These are phyloP conservation scores for Serilophus lunatus DNA, from an alignment of 2,113 vertebrate species.

Conservation along the genomic window DNA sequence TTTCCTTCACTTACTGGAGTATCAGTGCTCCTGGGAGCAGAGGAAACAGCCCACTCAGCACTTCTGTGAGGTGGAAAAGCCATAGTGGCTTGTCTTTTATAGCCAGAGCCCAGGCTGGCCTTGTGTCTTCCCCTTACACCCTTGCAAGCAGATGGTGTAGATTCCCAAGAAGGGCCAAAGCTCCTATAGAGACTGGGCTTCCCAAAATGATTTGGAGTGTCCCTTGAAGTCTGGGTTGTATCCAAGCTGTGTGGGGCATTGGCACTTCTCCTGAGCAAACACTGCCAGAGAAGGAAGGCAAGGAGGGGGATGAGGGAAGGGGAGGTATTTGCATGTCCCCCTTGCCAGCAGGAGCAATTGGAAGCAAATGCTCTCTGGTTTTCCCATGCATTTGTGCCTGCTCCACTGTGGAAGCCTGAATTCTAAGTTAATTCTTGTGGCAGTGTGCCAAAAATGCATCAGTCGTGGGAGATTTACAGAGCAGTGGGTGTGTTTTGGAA, in stretches of 20 bases:
- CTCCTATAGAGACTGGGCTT: neutral
- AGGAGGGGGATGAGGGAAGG: neutral
- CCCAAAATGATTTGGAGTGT: neutral
- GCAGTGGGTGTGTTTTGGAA: neutral
- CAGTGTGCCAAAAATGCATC: neutral
- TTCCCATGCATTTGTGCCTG: neutral
- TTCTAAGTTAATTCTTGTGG: neutral
- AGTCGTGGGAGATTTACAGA: neutral
- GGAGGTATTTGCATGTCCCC: neutral
- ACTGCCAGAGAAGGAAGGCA: neutral
- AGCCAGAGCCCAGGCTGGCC: too few relatives aligned
- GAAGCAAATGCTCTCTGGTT: constrained; percentile 19
- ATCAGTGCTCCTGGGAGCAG: neutral
- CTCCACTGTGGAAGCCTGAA: neutral
- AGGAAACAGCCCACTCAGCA: neutral
- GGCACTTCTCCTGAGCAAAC: neutral
- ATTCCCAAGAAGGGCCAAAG: neutral
- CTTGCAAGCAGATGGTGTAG: neutral
- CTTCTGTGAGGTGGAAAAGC: neutral
- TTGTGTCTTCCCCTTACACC: neutral
- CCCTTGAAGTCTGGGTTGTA: neutral
- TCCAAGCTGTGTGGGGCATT: neutral
- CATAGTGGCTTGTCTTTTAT: neutral
- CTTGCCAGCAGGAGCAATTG: constrained; percentile 4
- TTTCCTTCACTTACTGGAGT: neutral